These are phyloP conservation scores for Hylia prasina DNA, from an alignment of 2,113 vertebrate species.

Conservation along the genomic window DNA sequence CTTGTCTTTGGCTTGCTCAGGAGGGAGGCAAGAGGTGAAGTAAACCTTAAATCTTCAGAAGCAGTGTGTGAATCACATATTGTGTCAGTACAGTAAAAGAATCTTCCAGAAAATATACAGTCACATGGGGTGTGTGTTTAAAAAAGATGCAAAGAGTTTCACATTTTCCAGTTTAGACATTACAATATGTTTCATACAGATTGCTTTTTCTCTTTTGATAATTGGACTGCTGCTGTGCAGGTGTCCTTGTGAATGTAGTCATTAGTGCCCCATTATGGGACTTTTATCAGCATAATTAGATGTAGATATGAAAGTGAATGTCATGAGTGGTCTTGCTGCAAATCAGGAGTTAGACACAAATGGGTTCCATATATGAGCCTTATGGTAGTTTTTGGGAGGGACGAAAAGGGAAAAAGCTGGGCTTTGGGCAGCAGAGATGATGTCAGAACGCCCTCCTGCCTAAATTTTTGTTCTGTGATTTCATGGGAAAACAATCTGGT, in stretches of 20 bases:
- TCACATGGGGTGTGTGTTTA: not conserved
- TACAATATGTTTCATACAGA: fast-evolving
- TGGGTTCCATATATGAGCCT: not conserved
- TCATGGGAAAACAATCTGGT: not conserved
- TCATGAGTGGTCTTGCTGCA: not conserved
- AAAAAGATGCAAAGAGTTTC: not conserved
- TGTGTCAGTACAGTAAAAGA: not conserved
- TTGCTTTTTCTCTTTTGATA: not conserved
- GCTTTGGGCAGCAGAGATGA: not conserved
- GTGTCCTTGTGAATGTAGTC: not conserved
- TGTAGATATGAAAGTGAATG: not conserved
- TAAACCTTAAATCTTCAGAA: not conserved
- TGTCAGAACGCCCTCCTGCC: not conserved
- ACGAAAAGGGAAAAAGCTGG: not conserved
- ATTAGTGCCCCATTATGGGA: not conserved
- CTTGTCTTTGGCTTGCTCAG: slow-evolving; percentile 96
- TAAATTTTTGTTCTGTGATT: not conserved
- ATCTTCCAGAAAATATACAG: not conserved
- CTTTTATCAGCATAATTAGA: not conserved
- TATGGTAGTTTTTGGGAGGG: not conserved
- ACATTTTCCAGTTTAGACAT: fast-evolving
- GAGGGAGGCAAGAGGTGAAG: slow-evolving; percentile 94
- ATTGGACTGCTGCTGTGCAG: not conserved
- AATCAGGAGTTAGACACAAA: not conserved
- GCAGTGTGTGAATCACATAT: fast-evolving